Conservation (phyloP, 2,888 invertebrate genomes). For the Gandaritis pyraliata region DNA sequence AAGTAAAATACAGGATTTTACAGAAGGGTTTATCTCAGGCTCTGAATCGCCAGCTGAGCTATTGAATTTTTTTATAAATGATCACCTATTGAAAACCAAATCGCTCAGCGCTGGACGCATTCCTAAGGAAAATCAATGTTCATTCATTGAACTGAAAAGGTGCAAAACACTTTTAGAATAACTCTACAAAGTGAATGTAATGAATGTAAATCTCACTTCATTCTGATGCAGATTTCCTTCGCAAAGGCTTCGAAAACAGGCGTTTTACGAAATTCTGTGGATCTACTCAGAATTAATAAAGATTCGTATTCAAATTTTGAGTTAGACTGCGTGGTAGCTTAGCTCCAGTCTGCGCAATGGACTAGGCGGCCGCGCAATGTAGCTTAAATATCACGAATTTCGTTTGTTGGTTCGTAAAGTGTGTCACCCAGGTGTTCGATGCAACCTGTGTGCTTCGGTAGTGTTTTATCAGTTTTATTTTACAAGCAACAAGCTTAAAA, state of each 20-base stretch:
- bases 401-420: too few relatives aligned
- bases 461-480: slow-evolving; percentile 1
- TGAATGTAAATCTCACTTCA: slow-evolving; percentile 39
- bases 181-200: slow-evolving; percentile 29
- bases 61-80: not conserved
- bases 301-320: too few relatives aligned
- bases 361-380: too few relatives aligned
- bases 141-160: not conserved
- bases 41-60: too few relatives aligned
- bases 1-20: too few relatives aligned
- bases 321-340: too few relatives aligned
- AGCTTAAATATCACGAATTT: too few relatives aligned
- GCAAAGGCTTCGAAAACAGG: slow-evolving; percentile 24
- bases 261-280: slow-evolving; percentile 3
- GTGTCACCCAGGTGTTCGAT: too few relatives aligned
- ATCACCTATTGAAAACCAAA: not conserved
- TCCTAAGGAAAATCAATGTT: not conserved
- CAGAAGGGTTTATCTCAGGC: too few relatives aligned
- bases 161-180: slow-evolving; percentile 25
- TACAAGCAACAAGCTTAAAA: too few relatives aligned
- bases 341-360: too few relatives aligned
- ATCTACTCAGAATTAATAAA: too few relatives aligned
- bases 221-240: slow-evolving; percentile 40
- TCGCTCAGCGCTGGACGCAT: not conserved
- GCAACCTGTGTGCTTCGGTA: slow-evolving; percentile 5